Base-by-base conservation (phyloP, 1,140 invertebrate species). In the Chrysoperla carnea region DNA sequence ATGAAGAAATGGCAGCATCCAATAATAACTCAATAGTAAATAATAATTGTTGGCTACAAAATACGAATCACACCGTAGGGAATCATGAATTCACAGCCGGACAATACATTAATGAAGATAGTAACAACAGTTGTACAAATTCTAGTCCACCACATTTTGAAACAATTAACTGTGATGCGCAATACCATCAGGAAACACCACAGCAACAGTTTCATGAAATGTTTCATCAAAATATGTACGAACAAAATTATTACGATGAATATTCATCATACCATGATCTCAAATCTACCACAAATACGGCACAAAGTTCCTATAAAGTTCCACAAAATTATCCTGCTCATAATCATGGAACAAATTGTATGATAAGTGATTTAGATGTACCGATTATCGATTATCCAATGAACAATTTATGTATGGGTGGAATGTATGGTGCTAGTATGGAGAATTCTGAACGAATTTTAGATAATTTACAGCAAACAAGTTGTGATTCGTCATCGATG, bases 21-120 rank as follows among this genome's bases (percentile, higher is more conserved):
- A 57, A 54, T 35, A 58, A 54, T 42, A 41, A 36, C 39, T 53
- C 49, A 31, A 58, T 56, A 51, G 31, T 33, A 12, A 33, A 33
- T 33, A 33, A 33, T 33, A 11, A 11, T 12, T 33, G 31, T 33
- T 9, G n/a, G 8, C 8, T 33, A 2, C 31, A 9, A 33, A 23
- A 23, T 23, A 23, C 17, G 17, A 23, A 23, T 5, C 17, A 23
- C 5, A 23, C 17, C 5, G 17, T 23, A 3, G 17, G 17, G 5
- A 5, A 23, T 23, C 17, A 23, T 23, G 17, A 23, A 3, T 23
- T 23, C 5, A 23, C 17, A 23, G 17, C 17, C 17, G 17, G 17
- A 5, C 17, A 23, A 23, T 23, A 23, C 17, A 5, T 23, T 23
- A 23, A 23, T 5, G 17, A 23, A 23, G 17, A 23, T 23, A 23